Conservation (phyloP, 2,113 vertebrate species). For the Nesoenas mayeri region DNA sequence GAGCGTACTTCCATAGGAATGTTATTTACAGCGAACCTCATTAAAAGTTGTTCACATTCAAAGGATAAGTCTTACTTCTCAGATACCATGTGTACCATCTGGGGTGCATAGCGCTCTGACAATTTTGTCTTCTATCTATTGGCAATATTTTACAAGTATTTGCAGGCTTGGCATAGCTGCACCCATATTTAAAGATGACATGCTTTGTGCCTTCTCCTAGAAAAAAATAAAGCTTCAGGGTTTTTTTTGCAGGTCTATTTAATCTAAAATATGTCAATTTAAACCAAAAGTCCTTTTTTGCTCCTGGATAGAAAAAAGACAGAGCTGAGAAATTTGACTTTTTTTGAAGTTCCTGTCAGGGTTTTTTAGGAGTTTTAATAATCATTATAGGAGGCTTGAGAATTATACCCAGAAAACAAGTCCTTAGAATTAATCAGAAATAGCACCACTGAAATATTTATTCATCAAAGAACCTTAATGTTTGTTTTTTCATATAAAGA, state of each 20-base stretch:
- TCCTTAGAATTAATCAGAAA: neutral
- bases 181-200: rapidly evolving
- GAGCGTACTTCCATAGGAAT: neutral
- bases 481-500: neutral
- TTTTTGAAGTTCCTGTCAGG: neutral
- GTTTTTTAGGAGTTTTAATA: neutral
- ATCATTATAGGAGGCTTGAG: neutral
- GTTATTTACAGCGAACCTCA: neutral
- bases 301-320: neutral
- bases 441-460: neutral
- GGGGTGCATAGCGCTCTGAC: neutral
- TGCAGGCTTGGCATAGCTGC: neutral
- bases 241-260: neutral
- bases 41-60: neutral
- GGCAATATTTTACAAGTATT: neutral
- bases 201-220: neutral
- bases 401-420: neutral
- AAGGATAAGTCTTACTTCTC: neutral
- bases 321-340: neutral
- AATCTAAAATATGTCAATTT: neutral
- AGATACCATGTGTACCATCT: neutral
- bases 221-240: neutral
- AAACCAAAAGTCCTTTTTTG: neutral
- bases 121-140: neutral
- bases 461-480: neutral